Evolutionary conservation across 2,888 invertebrate genomes (phyloP).

Genomic region (Scaptomyza flava): DNA sequence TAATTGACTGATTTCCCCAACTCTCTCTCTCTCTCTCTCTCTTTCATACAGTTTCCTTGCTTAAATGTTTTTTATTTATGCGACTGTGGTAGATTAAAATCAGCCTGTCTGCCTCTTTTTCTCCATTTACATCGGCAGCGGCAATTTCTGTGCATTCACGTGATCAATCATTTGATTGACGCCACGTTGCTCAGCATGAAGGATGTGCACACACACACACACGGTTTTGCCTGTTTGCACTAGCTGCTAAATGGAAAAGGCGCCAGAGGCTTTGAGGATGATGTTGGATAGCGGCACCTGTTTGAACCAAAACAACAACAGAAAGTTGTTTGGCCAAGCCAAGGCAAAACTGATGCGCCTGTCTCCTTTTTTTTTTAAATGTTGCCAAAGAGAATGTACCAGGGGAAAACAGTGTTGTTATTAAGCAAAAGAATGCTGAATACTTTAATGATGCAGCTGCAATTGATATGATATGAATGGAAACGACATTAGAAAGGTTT

Average conservation of each 20-base stretch:
- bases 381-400: constrained; percentile 21
- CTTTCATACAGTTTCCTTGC: constrained; percentile 20
- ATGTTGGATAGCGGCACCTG: constrained; percentile 50
- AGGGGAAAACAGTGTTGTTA: neutral
- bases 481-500: neutral
- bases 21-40: neutral
- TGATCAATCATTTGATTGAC: constrained; percentile 78
- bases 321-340: constrained; percentile 54
- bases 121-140: neutral
- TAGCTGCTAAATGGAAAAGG: constrained; percentile 23
- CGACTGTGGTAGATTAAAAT: constrained; percentile 67
- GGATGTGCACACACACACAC: constrained; percentile 44
- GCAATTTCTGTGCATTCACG: constrained; percentile 55
- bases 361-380: neutral
- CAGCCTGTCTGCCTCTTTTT: constrained; percentile 22
- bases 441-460: neutral
- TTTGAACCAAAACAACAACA: constrained; percentile 43
- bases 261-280: constrained; percentile 12
- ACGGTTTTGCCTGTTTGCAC: constrained; percentile 26
- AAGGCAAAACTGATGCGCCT: constrained; percentile 23
- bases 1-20: constrained; percentile 68
- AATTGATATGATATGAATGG: neutral
- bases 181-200: constrained; percentile 56
- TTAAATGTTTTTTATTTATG: constrained; percentile 59
- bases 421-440: neutral